phyloP scores from a whole-genome alignment of 2,797 vertebrate species.

The Craterocephalus amniculus region DNA sequence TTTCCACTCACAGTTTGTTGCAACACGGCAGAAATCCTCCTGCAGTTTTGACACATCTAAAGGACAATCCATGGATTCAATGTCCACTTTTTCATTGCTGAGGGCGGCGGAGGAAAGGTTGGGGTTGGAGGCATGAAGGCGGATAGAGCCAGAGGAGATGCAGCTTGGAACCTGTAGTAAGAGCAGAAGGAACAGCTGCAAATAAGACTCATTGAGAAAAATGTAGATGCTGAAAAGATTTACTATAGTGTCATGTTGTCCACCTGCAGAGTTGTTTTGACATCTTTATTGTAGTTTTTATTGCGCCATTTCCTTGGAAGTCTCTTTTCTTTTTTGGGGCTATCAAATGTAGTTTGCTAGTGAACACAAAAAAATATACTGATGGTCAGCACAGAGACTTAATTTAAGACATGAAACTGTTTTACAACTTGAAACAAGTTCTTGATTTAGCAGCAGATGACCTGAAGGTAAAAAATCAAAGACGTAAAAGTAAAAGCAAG shows the following conservation, averaged over 20 bases:
- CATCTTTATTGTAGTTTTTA: constrained; percentile 93
- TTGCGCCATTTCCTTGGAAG: constrained; percentile 90
- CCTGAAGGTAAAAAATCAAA: constrained; percentile 31
- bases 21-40: constrained; percentile 93
- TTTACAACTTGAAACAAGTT: constrained; percentile 16
- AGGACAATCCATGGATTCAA: constrained; percentile 86
- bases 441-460: constrained; percentile 40
- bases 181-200: background rate
- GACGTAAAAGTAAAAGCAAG: background rate
- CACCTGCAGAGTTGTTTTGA: constrained; percentile 95
- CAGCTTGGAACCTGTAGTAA: constrained; percentile 81
- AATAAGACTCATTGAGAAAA: constrained; percentile 7
- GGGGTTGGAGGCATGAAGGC: constrained; percentile 96
- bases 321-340: constrained; percentile 96
- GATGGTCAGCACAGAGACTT: constrained; percentile 5
- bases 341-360: constrained; percentile 91
- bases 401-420: constrained; percentile 9
- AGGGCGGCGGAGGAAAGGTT: constrained; percentile 94
- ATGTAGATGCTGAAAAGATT: background rate
- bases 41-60: constrained; percentile 96
- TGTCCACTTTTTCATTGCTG: constrained; percentile 87
- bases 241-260: constrained; percentile 1
- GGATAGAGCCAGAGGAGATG: constrained; percentile 87
- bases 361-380: constrained; percentile 18
- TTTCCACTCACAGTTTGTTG: constrained; percentile 87